A percentile compares a stretch with the other conserved stretches of the same genome.
phyloP scores from a whole-genome alignment of 2,797 vertebrate species.

The Chelonia mydas region DNA sequence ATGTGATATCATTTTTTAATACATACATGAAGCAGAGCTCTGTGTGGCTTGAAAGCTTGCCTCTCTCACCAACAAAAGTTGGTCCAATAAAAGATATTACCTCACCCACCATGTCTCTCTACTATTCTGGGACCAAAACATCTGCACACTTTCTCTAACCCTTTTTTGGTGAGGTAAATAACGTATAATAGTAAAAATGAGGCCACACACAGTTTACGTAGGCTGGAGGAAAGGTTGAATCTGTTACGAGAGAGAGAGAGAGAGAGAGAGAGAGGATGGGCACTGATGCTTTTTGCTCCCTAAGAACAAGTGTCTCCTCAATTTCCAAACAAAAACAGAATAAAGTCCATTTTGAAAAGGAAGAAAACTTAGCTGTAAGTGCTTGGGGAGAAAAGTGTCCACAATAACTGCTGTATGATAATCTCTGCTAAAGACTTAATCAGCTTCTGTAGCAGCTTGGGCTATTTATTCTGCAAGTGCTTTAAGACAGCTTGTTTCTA shows the following conservation, averaged over 20 bases:
- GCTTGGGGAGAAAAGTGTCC: not conserved
- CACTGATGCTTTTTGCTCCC: not conserved
- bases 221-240: not conserved
- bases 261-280: not conserved
- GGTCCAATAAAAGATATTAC: too few relatives aligned
- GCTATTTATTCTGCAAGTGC: constrained; percentile 56
- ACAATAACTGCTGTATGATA: not conserved
- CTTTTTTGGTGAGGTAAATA: not conserved
- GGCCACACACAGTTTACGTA: not conserved
- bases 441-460: constrained; percentile 30
- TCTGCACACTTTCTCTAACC: not conserved
- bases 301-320: fast-evolving
- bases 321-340: not conserved
- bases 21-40: not conserved
- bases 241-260: not conserved
- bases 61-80: too few relatives aligned
- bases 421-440: constrained; percentile 58
- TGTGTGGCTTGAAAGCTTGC: not conserved
- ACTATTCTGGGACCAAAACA: too few relatives aligned
- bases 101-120: too few relatives aligned
- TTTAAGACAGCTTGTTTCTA: constrained; percentile 52
- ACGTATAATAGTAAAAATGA: not conserved
- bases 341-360: not conserved
- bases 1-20: not conserved
- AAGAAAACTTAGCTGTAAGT: not conserved